These are phyloP conservation scores for Neoaliturus tenellus DNA, from an alignment of 2,888 invertebrate genomes.

Conservation along the genomic window DNA sequence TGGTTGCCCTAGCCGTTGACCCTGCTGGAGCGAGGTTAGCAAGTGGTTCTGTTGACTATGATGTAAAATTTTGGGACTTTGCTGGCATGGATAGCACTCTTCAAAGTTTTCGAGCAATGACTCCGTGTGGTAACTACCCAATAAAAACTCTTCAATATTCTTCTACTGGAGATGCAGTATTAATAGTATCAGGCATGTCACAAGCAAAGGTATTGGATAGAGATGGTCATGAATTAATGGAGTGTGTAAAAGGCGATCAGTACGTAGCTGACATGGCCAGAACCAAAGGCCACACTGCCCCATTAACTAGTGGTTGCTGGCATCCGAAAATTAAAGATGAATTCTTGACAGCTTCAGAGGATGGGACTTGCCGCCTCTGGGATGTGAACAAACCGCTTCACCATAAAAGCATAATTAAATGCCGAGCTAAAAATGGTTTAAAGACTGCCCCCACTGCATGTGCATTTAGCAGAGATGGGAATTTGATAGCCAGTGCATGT, in stretches of 20 bases:
- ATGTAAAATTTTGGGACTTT: constrained; percentile 98
- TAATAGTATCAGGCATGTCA: constrained; percentile 94
- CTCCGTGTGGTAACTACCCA: constrained; percentile 97
- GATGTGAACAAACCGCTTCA: constrained; percentile 83
- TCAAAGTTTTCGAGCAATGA: constrained; percentile 93
- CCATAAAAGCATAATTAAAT: constrained; percentile 88
- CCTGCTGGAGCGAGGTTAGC: constrained; percentile 95
- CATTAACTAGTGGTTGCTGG: constrained; percentile 94
- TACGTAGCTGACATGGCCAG: constrained; percentile 96
- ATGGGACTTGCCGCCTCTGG: constrained; percentile 97
- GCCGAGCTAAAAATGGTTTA: constrained; percentile 89
- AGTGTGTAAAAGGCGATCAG: constrained; percentile 96
- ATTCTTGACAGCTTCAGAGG: constrained; percentile 96
- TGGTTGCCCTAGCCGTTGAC: constrained; percentile 93
- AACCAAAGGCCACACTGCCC: constrained; percentile 96
- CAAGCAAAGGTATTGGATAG: constrained; percentile 96
- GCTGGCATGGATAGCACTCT: constrained; percentile 97
- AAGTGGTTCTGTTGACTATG: constrained; percentile 96
- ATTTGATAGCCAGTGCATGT: constrained; percentile 93
- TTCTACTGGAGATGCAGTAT: constrained; percentile 93
- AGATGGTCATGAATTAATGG: constrained; percentile 95
- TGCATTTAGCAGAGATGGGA: constrained; percentile 89
- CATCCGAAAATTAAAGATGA: constrained; percentile 94
- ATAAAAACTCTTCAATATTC: constrained; percentile 95
- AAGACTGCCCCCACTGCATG: constrained; percentile 91